These are phyloP conservation scores for Congeria kusceri DNA, from an alignment of 2,888 invertebrate genomes.

Conservation along the genomic window DNA sequence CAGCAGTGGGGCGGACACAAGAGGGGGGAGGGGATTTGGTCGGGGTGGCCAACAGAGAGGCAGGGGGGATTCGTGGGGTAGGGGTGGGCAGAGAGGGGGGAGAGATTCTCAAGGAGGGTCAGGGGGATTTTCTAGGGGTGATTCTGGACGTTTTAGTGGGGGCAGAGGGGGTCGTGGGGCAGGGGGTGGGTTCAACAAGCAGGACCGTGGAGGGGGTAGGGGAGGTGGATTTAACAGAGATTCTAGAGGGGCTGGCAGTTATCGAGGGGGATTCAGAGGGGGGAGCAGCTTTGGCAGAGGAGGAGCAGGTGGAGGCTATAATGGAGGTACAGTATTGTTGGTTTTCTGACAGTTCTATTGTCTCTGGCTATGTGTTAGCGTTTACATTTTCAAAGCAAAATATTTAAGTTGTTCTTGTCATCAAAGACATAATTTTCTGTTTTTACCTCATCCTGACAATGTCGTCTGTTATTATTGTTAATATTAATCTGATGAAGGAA, in stretches of 20 bases:
- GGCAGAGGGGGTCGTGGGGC: constrained; percentile 79
- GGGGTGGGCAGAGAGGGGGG: constrained; percentile 49
- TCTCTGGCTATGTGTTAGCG: too few relatives aligned
- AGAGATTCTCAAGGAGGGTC: constrained; percentile 51
- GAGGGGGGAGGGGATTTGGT: background rate
- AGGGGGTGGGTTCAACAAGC: constrained; percentile 54
- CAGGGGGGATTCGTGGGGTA: constrained; percentile 46
- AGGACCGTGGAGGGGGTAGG: constrained; percentile 61
- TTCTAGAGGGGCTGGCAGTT: background rate
- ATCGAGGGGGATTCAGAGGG: constrained; percentile 9
- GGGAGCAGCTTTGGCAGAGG: constrained; percentile 19
- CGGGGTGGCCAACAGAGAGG: constrained; percentile 39
- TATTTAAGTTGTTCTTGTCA: too few relatives aligned
- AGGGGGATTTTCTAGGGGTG: constrained; percentile 83
- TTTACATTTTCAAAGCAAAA: too few relatives aligned
- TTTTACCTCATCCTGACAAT: too few relatives aligned
- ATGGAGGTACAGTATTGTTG: too few relatives aligned
- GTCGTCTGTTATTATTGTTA: too few relatives aligned
- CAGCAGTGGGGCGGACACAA: background rate
- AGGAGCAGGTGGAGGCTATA: constrained; percentile 27
- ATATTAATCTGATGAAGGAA: too few relatives aligned
- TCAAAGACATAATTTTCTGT: too few relatives aligned
- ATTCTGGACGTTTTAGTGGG: constrained; percentile 66
- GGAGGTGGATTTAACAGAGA: constrained; percentile 56
- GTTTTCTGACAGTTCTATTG: too few relatives aligned